Conservation (phyloP, 2,888 invertebrate species). For the Chloroclysta siterata region DNA sequence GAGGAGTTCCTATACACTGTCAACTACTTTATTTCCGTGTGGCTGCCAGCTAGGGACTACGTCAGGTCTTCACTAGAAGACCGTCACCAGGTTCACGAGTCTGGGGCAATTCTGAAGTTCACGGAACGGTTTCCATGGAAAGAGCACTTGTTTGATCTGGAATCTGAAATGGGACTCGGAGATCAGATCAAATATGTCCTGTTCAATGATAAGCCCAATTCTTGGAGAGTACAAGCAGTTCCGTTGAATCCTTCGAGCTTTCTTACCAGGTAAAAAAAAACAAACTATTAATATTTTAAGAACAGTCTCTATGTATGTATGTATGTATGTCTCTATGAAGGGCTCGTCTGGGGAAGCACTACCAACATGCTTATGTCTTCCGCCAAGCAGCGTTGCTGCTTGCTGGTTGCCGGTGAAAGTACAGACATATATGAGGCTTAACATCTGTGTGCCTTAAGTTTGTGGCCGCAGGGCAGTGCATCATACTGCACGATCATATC, state of each 20-base stretch:
- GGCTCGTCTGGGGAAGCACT: too few relatives aligned
- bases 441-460: too few relatives aligned
- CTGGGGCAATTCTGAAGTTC: conserved; percentile 93
- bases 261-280: conserved; percentile 82
- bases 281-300: too few relatives aligned
- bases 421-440: too few relatives aligned
- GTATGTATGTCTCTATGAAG: too few relatives aligned
- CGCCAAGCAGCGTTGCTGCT: too few relatives aligned
- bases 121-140: conserved; percentile 94
- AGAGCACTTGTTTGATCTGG: conserved; percentile 93
- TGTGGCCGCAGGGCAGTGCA: too few relatives aligned
- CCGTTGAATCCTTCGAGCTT: conserved; percentile 90
- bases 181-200: conserved; percentile 89
- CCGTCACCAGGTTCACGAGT: conserved; percentile 81
- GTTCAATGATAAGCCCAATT: conserved; percentile 86
- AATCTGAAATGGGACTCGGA: conserved; percentile 88
- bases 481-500: too few relatives aligned
- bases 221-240: conserved; percentile 95
- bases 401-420: too few relatives aligned
- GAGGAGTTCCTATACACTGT: conserved; percentile 91
- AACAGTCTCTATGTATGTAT: too few relatives aligned
- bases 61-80: conserved; percentile 90
- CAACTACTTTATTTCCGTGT: conserved; percentile 86
- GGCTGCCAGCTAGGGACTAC: conserved; percentile 94
- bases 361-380: too few relatives aligned